Evolutionary conservation across 2,113 vertebrate genomes (phyloP).

Genomic region (Dipodomys spectabilis): DNA sequence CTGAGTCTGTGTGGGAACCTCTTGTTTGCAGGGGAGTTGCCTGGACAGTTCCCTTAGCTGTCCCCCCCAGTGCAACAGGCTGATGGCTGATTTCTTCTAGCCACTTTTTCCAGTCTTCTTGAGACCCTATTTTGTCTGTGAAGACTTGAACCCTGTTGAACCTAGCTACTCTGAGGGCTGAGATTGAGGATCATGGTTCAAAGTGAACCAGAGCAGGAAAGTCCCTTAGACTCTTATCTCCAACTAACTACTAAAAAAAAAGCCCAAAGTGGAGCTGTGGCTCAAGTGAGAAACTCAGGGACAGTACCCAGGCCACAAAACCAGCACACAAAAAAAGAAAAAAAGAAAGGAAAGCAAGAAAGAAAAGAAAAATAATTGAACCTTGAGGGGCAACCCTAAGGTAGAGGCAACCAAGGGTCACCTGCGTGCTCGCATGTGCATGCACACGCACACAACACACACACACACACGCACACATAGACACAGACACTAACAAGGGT

Average conservation of each 20-base stretch:
- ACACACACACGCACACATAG: neutral
- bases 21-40: neutral
- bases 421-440: too few relatives aligned
- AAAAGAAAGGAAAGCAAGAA: too few relatives aligned
- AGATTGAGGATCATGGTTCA: too few relatives aligned
- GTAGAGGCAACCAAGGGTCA: neutral
- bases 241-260: too few relatives aligned
- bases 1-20: neutral
- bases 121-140: neutral
- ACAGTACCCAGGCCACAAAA: too few relatives aligned
- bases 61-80: neutral
- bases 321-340: too few relatives aligned
- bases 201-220: too few relatives aligned
- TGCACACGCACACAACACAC: too few relatives aligned
- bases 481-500: neutral
- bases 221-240: too few relatives aligned
- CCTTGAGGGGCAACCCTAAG: neutral
- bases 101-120: neutral
- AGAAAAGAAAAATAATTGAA: neutral
- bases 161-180: too few relatives aligned
- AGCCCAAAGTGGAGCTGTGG: too few relatives aligned
- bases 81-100: neutral
- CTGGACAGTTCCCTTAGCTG: neutral
- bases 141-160: neutral
- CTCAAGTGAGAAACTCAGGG: too few relatives aligned